Base-by-base conservation (phyloP, 2,113 vertebrate genomes). In the Pedionomus torquatus region DNA sequence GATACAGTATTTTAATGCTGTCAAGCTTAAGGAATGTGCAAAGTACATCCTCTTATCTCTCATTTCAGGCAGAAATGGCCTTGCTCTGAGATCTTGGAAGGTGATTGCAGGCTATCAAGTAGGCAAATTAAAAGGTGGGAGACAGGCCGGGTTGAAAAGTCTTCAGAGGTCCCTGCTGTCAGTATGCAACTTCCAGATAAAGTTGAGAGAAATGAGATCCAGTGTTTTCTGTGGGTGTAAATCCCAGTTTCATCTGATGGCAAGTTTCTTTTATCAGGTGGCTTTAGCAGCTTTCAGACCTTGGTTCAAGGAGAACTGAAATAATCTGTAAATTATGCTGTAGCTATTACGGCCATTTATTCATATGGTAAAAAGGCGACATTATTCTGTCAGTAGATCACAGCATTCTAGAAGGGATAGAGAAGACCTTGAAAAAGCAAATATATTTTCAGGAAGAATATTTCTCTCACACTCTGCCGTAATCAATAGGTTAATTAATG, bases 401-500 rank as follows among this genome's bases (percentile, higher is more conserved):
- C 63, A 93, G 74, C 79, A 88, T 86, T 54, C 46, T 87, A 87
- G 70, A 87, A 94, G 31, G 46, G 78, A 61, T 55, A 75, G 35
- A 60, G 70, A 68, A 95, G 84, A 83, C 64, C 83, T 93, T 96
- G 78, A 88, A 83, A 91, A 95, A 94, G 6, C 8, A 4, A 95
- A 90, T 90, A 5, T 37, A 52, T 95, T 95, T 95, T 92, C 69
- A 63, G 65, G 64, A 79, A 71, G 54, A 95, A 55, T 86, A 95
- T 94, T 97, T 74, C 41, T 92, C 48, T 79, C 68, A 60, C 58
- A 96, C 63, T 80, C 83, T 2, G 9, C 49, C 86, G 30, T 79
- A 87, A 94, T 97, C 90, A 87, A 60, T 97, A 93, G 21, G 35
- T 97, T 95, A 96, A 96, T 96, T 93, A 96, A 93, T 91, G n/a